Base-by-base conservation (phyloP, 92 coral and sea anemone genomes). In the Phenganax stokvisi region DNA sequence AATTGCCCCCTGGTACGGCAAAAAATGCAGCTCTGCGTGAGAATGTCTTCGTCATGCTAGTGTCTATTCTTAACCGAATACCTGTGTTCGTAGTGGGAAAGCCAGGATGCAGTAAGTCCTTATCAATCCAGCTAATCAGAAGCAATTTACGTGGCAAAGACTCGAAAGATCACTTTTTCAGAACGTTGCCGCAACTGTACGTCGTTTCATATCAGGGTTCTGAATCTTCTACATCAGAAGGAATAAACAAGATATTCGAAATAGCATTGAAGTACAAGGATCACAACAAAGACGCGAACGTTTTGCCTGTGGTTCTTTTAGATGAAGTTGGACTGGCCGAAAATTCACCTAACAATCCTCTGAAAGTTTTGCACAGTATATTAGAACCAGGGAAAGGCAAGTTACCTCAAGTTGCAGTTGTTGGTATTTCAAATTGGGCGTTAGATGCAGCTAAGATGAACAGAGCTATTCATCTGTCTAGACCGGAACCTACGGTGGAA, bases 381-480 rank as follows among this genome's bases (percentile, higher is more conserved):
- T 55, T 84, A 67, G 86, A 84, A 47, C 86, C 86, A 15, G 86
- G 80, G 37, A 74, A 76, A 20, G 80, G 86, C 12, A 75, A 84
- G 57, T 84, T 84, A 74, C 86, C 86, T 44, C 82, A 84, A 0
- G 86, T 84, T 16, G 86, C 86, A 17, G 86, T 84, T n/a, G 86
- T 94, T 44, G 98, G 98, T 10, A 94, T 94, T 37, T 94, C 98
- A 2, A 94, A 94, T 88, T 94, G 98, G 98, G 93, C 98, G 4
- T 74, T 85, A 13, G 88, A 85, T 81, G 88, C 88, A 0, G 88
- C 88, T 65, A 85, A 85, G 66, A 85, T 85, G 88, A 85, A 85
- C 78, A 74, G 88, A 80, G 88, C 88, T 6, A 85, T 81, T 58
- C 88, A 85, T 47, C 83, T 85, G 72, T 85, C 88, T 55, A 78